Evolutionary conservation across 2,888 invertebrate genomes (phyloP).

Genomic region (Bursaphelenchus okinawaensis): DNA sequence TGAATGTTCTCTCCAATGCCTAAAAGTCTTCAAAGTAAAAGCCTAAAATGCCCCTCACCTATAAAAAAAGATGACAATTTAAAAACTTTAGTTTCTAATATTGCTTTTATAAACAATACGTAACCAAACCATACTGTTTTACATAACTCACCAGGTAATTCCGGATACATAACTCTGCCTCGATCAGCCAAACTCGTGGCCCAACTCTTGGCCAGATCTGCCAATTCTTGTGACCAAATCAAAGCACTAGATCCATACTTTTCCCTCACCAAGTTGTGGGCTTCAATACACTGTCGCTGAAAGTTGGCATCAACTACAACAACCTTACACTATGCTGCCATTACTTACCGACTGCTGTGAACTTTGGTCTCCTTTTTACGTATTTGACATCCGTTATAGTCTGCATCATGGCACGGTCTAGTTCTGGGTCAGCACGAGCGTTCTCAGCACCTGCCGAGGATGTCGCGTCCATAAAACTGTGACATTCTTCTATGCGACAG

Average conservation of each 20-base stretch:
- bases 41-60: no score
- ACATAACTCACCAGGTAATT: constrained; percentile 42
- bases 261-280: constrained; percentile 46
- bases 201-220: constrained; percentile 56
- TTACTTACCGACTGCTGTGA: constrained; percentile 50
- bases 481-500: constrained; percentile 14
- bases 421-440: constrained; percentile 41
- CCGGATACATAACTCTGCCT: constrained; percentile 53
- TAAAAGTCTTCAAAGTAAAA: constrained; percentile 13
- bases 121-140: background rate
- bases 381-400: constrained; percentile 57
- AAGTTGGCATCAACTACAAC: constrained; percentile 55
- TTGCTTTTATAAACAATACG: no score
- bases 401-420: constrained; percentile 56
- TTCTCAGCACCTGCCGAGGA: constrained; percentile 20
- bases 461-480: constrained; percentile 20
- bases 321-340: background rate
- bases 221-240: constrained; percentile 54
- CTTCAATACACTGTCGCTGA: constrained; percentile 55
- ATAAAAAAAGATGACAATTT: no score
- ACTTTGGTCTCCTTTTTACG: constrained; percentile 51
- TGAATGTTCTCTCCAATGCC: constrained; percentile 56
- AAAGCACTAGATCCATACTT: constrained; percentile 44
- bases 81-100: no score
- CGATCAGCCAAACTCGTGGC: constrained; percentile 53